Base-by-base conservation (phyloP, 1,140 invertebrate genomes). In the Lysiphlebus fabarum region DNA sequence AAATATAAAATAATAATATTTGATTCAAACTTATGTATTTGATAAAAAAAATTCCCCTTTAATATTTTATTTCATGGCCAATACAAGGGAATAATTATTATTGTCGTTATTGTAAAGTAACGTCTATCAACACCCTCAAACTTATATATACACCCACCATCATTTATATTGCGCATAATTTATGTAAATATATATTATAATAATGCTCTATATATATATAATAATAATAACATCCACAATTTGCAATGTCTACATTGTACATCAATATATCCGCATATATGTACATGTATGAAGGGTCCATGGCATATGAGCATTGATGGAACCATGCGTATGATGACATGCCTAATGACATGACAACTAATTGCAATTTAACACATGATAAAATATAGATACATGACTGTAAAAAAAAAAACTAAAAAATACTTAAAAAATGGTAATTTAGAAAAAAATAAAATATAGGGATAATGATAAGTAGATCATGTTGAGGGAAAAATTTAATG, bases 181-280 rank as follows among this genome's bases (percentile, higher is more conserved):
- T 48, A 48, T 48, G 45, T 42, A 26, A 12, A 10, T 17, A 14
- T 44, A 55, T 43, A 55, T 51, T 51, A 12, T 45, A 44, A 44
- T 34, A 34, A 9, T 12, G n/a, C 12, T 14, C n/a, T 54, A 42
- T 42, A 54, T 34, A 42, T 10, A 38, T 12, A 53, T 53, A 12
- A n/a, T n/a, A n/a, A n/a, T 53, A 14, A 9, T 12, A 38, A 36
- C 26, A 33, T 36, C 10, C 26, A 49, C 26, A 26, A 26, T 26
- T 26, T 26, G 17, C 17, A 26, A 26, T 4, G 17, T 48, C 14
- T 26, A 48, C 26, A 48, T 26, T 12, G 5, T 14, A 51, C 11
- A 51, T 38, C 17, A 26, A 26, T 26, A 26, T 26, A 26, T 26
- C 17, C 17, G n/a, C n/a, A n/a, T n/a, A n/a, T n/a, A 26, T 26